These are phyloP conservation scores for Sapayoa aenigma DNA, from an alignment of 2,113 vertebrate genomes.

Conservation along the genomic window DNA sequence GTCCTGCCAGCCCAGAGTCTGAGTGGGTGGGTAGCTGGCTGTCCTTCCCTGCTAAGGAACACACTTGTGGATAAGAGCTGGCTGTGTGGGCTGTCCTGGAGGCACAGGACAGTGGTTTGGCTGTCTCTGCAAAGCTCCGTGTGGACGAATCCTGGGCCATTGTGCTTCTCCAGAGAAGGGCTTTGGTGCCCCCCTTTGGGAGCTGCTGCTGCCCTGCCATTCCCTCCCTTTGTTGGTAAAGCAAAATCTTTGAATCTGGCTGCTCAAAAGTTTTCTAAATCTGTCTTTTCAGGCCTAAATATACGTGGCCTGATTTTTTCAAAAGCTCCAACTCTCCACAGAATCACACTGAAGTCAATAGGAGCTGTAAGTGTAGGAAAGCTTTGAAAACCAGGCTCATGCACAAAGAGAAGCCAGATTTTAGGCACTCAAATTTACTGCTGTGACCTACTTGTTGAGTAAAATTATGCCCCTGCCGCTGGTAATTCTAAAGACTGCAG, in stretches of 20 bases:
- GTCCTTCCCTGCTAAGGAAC: background rate
- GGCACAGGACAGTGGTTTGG: background rate
- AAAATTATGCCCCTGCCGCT: background rate
- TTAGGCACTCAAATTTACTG: fast-evolving
- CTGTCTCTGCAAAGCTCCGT: background rate
- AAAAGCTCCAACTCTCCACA: background rate
- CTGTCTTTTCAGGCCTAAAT: conserved; percentile 3
- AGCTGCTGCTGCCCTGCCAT: background rate
- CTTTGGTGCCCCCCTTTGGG: background rate
- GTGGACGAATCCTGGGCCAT: background rate
- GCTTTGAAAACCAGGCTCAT: background rate
- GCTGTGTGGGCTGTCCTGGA: background rate
- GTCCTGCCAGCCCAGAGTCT: background rate
- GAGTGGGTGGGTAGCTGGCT: background rate
- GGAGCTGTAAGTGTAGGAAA: background rate
- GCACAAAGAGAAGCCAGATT: background rate
- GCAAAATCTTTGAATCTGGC: background rate
- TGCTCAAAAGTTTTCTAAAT: conserved; percentile 26
- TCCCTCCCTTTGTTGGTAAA: background rate
- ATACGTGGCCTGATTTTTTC: conserved; percentile 18
- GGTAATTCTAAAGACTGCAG: background rate
- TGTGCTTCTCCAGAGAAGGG: background rate
- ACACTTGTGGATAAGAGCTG: background rate
- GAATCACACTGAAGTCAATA: background rate
- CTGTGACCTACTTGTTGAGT: background rate